Evolutionary conservation across 2,888 invertebrate species (phyloP).

Genomic region (Pristionchus entomophagus): DNA sequence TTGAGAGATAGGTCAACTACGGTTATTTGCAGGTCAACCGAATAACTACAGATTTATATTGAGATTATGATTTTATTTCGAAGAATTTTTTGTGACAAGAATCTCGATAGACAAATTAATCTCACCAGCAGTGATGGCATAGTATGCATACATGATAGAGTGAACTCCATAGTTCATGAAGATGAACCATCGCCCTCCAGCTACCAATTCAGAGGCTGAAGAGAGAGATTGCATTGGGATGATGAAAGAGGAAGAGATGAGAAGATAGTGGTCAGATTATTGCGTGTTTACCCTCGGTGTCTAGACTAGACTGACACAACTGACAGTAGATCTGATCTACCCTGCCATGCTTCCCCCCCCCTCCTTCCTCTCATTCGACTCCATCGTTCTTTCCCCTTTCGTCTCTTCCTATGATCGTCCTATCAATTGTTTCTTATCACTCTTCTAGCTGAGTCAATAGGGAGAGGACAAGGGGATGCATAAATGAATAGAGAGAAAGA

Average conservation of each 20-base stretch:
- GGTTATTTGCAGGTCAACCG: neutral
- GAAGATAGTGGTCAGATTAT: neutral
- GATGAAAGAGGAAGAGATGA: neutral
- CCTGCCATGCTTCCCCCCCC: neutral
- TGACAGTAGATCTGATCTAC: neutral
- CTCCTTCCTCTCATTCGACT: constrained; percentile 14
- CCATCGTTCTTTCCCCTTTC: constrained; percentile 44
- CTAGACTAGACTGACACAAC: too few species aligned
- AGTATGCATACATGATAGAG: constrained; percentile 77
- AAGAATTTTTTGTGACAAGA: too few species aligned
- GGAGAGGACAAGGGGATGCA: constrained; percentile 30
- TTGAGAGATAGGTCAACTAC: neutral
- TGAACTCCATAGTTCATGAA: constrained; percentile 80
- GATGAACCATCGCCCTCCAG: constrained; percentile 72
- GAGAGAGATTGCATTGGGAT: neutral
- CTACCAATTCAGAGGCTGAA: constrained; percentile 47
- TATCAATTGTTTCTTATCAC: constrained; percentile 46
- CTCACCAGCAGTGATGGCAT: constrained; percentile 68
- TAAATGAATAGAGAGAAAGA: constrained; percentile 12
- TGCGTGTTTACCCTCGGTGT: neutral
- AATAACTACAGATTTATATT: neutral
- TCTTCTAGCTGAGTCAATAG: constrained; percentile 10
- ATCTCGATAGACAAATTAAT: too few species aligned
- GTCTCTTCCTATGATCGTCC: constrained; percentile 48
- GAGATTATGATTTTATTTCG: neutral